Evolutionary conservation across 2,888 invertebrate genomes (phyloP), one percentile per base, ranked within the genome.

Genomic region (Drosophila mimetica): DNA sequence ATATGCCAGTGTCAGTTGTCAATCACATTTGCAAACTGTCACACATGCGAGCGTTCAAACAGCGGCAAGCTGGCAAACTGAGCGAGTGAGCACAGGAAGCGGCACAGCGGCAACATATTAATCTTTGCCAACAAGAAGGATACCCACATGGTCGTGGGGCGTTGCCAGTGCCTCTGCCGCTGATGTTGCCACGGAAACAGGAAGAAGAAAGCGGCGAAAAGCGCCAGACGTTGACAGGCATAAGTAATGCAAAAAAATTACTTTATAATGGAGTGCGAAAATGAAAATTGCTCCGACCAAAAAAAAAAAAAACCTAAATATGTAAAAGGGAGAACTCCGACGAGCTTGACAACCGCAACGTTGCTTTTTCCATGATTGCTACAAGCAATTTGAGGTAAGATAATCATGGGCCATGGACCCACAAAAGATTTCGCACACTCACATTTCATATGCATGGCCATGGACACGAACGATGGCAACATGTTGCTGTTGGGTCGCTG

Each of bases 11-110:
- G 88, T 88, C 88, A 89, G 79, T 84, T 89, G 89, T 88, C 88
- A 89, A 89, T 88, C 89, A 89, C 82, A 88, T 88, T 88, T 79
- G 82, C 79, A 85, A 86, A 85, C 77, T 88, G 89, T 89, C 88
- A 80, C 82, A 88, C 76, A 81, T 80, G 86, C 65, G 28, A 67
- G 61, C 57, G 61, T 36, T 44, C 57, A 57, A 61, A 63, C 67
- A 9, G 42, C 42, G 20, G 42, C 42, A 44, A 44, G 11, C 22
- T 18, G 66, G 34, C 48, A 41, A 41, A 2, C 18, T 64, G 76
- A 76, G 71, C 71, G 72, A 72, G 70, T 71, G 69, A 51, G 71
- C 73, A 67, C 71, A 78, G 70, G 74, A 85, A 79, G 72, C 65
- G 54, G 64, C 71, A 60, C 72, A 74, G 75, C 74, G 76, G 63